Evolutionary conservation across 2,797 vertebrate species (phyloP).

Genomic region (Vipera ursinii): DNA sequence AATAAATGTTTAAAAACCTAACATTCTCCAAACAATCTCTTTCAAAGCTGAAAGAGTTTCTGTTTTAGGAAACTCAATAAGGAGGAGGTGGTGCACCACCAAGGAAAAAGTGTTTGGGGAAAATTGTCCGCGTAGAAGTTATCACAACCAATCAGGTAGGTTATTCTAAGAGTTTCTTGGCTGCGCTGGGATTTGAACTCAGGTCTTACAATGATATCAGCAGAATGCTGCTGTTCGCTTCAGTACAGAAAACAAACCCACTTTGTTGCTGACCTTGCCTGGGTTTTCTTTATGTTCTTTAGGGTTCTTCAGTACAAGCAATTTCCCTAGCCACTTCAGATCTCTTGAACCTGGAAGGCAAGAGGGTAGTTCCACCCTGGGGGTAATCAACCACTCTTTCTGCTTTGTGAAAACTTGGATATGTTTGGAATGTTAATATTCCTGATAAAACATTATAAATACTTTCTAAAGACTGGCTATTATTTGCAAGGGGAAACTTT

Average conservation of each 20-base stretch:
- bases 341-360: neutral
- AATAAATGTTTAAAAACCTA: neutral
- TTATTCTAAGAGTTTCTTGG: neutral
- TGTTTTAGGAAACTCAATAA: neutral
- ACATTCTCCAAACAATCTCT: neutral
- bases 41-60: neutral
- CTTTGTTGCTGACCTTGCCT: neutral
- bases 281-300: neutral
- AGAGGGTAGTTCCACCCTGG: neutral
- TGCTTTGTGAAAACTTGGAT: neutral
- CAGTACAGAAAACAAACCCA: neutral
- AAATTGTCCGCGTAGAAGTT: neutral
- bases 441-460: neutral
- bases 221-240: neutral
- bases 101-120: neutral
- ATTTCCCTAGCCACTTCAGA: neutral
- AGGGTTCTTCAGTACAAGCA: neutral
- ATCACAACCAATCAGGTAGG: neutral
- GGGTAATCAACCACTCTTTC: neutral
- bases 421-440: constrained; percentile 9
- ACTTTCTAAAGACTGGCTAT: constrained; percentile 3
- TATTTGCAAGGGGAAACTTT: neutral
- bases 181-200: neutral
- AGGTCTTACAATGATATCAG: too few species aligned
- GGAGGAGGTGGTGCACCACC: neutral